phyloP scores from a whole-genome alignment of 2,113 vertebrate species.

The Laterallus jamaicensis region DNA sequence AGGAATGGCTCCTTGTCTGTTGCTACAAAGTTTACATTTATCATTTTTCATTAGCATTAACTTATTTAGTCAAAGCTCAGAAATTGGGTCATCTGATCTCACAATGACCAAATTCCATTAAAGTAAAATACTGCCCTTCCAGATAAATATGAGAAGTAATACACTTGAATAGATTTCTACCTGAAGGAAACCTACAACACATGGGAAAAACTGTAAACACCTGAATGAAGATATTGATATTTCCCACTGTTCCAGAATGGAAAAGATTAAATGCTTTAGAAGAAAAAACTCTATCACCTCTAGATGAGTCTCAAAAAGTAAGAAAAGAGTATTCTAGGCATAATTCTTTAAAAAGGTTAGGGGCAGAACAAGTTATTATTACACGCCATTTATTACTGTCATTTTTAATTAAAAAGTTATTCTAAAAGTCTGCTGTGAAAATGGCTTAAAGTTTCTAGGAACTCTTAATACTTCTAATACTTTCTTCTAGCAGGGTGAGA shows the following conservation, averaged over 20 bases:
- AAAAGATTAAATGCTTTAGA: background rate
- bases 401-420: conserved; percentile 2
- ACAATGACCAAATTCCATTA: background rate
- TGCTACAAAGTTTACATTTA: background rate
- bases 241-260: background rate
- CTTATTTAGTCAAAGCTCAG: background rate
- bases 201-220: background rate
- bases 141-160: background rate
- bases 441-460: background rate
- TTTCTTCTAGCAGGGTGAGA: background rate
- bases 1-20: background rate
- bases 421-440: background rate
- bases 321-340: background rate
- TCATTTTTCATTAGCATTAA: background rate
- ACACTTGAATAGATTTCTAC: background rate
- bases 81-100: background rate
- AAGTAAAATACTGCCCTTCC: background rate
- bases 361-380: background rate
- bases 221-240: background rate
- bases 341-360: background rate
- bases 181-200: background rate
- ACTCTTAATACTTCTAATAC: background rate
- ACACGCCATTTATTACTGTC: background rate
- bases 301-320: background rate
- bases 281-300: background rate